Conservation (phyloP, 2,888 invertebrate genomes). For the Oxyscelio sp. region DNA sequence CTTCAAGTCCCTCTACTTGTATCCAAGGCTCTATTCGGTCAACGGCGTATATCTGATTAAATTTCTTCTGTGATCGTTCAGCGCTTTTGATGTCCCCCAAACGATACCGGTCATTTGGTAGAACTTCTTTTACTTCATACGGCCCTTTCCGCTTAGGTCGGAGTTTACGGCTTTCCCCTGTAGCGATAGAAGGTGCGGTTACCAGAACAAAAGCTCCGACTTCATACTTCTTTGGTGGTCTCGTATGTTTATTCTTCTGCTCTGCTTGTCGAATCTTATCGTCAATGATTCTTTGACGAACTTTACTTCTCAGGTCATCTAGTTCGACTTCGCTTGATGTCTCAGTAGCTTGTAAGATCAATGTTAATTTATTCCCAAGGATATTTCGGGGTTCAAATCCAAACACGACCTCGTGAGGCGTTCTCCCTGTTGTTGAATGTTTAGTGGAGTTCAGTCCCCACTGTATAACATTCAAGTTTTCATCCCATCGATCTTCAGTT, state of each 20-base stretch:
- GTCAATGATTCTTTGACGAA: not conserved
- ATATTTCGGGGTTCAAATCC: not conserved
- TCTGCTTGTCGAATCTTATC: slow-evolving; percentile 8
- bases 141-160: slow-evolving; percentile 12
- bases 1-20: not conserved
- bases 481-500: not conserved
- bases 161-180: slow-evolving; percentile 43
- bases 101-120: slow-evolving; percentile 18
- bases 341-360: not conserved
- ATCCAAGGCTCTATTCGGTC: slow-evolving; percentile 34
- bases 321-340: not conserved
- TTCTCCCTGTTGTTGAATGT: not conserved
- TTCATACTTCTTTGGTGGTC: slow-evolving; percentile 4
- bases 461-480: not conserved
- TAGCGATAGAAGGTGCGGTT: not conserved
- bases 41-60: slow-evolving; percentile 26
- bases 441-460: slow-evolving; percentile 16
- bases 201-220: slow-evolving; percentile 19
- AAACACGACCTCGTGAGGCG: slow-evolving; percentile 4
- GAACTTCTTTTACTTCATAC: slow-evolving; percentile 8
- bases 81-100: slow-evolving; percentile 22
- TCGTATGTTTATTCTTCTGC: slow-evolving; percentile 12
- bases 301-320: not conserved
- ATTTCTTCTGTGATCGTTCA: slow-evolving; percentile 2
- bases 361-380: not conserved